Base-by-base conservation (phyloP, 2,888 invertebrate species). In the Bombylius major region DNA sequence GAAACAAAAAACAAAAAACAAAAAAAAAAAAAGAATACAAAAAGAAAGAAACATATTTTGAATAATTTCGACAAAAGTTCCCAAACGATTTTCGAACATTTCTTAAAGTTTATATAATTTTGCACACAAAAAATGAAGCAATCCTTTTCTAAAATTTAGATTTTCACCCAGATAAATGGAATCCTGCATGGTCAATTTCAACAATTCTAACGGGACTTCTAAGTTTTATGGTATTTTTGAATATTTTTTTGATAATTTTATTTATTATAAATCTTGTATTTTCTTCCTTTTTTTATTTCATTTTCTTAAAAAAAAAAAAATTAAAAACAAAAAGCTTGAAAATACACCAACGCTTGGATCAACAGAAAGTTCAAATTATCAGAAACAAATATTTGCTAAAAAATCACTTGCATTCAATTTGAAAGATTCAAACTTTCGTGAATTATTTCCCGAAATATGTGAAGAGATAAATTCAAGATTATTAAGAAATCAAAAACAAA, bases 151-250 rank as follows among this genome's bases (percentile, higher is more conserved):
- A 58, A 39, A 23, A 23, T 23, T 23, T 47, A 69, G 74, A 75
- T 62, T 75, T 72, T 61, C 74, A 75, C 65, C 74, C 74, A 2
- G 98, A 99, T 71, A 95, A 96, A 5, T 99, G 99, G 99, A 99
- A 99, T 76, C 99, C 99, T 14, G 94, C 97, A 3, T 99, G 98
- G 98, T 89, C 88, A 60, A 98, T 98, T 50, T 92, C 95, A 0
- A 97, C 98, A 0, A 99, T 99, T 67, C 80, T 99, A 11, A 96
- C 96, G 5, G 98, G 97, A 2, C 78, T 98, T 44, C 81, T 98
- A 46, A 96, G 95, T 75, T 98, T 98, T 70, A 98, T 98, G 97
- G 88, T 88, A 6, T 48, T 32, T n/a, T n/a, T n/a, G n/a, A n/a
- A 47, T 32, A 13, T 39, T 44, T n/a, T 6, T 52, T 52, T 8